phyloP scores from a whole-genome alignment of 1,140 invertebrate genomes.

The Frieseomelitta varia region DNA sequence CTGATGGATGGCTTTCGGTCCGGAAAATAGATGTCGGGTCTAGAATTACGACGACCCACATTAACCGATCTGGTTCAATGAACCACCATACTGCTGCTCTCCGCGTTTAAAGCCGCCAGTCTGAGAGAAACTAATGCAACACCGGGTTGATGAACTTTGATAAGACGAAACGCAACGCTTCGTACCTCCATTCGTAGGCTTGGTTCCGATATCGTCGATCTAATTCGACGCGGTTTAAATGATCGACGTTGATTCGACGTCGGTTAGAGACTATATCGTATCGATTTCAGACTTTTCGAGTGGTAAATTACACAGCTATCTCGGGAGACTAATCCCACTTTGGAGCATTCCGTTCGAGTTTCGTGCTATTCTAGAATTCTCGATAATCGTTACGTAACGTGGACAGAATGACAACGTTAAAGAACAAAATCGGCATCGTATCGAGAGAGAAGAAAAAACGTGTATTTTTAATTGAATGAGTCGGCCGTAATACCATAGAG shows the following conservation, averaged over 20 bases:
- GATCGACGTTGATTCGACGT: conserved; percentile 3
- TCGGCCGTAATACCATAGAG: neutral
- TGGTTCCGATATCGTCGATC: neutral
- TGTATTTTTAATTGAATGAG: neutral
- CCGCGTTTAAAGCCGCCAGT: neutral
- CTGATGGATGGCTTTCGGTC: conserved; percentile 64
- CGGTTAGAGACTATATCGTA: neutral
- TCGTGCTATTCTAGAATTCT: no score
- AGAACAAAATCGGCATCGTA: no score
- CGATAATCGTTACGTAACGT: neutral
- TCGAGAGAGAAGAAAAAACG: neutral
- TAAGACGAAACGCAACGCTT: neutral
- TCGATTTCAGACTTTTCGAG: neutral
- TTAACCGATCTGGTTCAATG: conserved; percentile 55
- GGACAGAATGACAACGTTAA: neutral
- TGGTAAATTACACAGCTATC: neutral
- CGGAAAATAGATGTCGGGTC: conserved; percentile 57
- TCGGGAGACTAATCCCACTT: neutral
- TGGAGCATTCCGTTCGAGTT: neutral
- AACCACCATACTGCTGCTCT: neutral
- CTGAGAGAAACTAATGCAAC: conserved; percentile 23
- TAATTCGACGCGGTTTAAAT: neutral
- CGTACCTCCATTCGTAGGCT: neutral
- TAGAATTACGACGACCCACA: conserved; percentile 61
- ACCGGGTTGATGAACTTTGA: conserved; percentile 26